A percentile compares a stretch with the other conserved stretches of the same genome.
phyloP scores from a whole-genome alignment of 1,140 invertebrate species.

The Neocloeon triangulifer region DNA sequence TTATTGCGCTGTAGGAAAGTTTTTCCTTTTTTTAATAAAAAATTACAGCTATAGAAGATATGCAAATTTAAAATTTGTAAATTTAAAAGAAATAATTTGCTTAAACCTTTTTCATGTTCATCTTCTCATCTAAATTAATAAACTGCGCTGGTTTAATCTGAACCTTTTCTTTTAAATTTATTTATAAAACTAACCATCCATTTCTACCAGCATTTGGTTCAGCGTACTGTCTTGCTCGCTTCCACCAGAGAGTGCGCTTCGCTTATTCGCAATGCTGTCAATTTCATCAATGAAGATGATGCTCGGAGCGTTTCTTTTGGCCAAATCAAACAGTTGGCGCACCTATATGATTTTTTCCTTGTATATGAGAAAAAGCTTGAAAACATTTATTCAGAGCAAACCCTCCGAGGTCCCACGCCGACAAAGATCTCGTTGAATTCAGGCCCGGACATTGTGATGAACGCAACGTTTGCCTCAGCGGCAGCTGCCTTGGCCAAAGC shows the following conservation, averaged over 20 bases:
- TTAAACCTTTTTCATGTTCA: no score
- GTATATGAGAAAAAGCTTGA: neutral
- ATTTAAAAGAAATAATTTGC: no score
- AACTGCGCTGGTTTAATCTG: no score
- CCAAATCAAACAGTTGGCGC: slow-evolving; percentile 5
- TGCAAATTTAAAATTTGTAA: no score
- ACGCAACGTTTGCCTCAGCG: slow-evolving; percentile 31
- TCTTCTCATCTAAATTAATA: no score
- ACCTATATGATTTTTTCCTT: neutral
- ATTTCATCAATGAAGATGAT: slow-evolving; percentile 12
- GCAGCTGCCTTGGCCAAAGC: slow-evolving; percentile 50
- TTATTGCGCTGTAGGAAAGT: no score
- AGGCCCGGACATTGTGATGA: slow-evolving; percentile 26
- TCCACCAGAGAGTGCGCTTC: no score
- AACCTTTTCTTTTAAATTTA: no score
- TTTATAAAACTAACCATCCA: no score
- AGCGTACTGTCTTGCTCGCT: slow-evolving; percentile 12
- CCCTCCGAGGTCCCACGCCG: slow-evolving; percentile 24
- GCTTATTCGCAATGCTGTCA: slow-evolving; percentile 9
- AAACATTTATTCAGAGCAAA: slow-evolving; percentile 17
- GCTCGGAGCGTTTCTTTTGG: slow-evolving; percentile 8
- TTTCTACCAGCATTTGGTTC: slow-evolving; percentile 13
- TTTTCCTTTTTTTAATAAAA: no score
- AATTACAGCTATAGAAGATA: no score
- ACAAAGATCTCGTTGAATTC: slow-evolving; percentile 31